phyloP scores from a whole-genome alignment of 1,140 invertebrate species.

The Drosophila ambigua region DNA sequence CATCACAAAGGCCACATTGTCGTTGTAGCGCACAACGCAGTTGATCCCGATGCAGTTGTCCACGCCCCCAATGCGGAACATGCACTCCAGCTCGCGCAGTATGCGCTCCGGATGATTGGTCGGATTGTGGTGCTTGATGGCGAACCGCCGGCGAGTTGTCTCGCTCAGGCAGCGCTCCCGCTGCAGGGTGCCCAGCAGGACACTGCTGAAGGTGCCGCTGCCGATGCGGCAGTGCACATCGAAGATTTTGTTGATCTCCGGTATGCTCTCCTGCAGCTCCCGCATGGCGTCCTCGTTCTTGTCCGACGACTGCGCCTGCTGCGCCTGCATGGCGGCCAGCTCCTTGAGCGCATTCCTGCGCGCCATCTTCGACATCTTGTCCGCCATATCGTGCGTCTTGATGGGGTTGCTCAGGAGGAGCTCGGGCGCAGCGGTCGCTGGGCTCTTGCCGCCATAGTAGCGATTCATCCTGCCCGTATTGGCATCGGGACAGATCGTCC shows the following conservation, averaged over 20 bases:
- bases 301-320: conserved; percentile 33
- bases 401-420: conserved; percentile 1
- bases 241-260: conserved; percentile 87
- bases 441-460: conserved; percentile 5
- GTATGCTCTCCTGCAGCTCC: conserved; percentile 85
- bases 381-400: conserved; percentile 24
- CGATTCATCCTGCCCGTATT: conserved; percentile 25
- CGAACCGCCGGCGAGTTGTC: conserved; percentile 87
- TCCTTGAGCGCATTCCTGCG: conserved; percentile 52
- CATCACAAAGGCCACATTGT: conserved; percentile 95
- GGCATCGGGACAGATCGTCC: neutral
- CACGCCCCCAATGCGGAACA: conserved; percentile 90
- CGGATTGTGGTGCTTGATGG: conserved; percentile 92
- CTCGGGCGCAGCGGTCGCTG: neutral
- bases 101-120: conserved; percentile 92
- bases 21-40: conserved; percentile 90
- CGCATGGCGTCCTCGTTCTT: conserved; percentile 83
- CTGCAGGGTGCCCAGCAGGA: conserved; percentile 90
- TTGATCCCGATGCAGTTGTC: conserved; percentile 93
- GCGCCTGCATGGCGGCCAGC: conserved; percentile 40
- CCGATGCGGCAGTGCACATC: conserved; percentile 89
- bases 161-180: conserved; percentile 83
- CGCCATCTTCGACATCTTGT: conserved; percentile 44
- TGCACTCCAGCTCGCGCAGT: conserved; percentile 90
- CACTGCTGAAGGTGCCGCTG: conserved; percentile 93